phyloP scores from a whole-genome alignment of 2,888 invertebrate species.

The Diarsia mendica region DNA sequence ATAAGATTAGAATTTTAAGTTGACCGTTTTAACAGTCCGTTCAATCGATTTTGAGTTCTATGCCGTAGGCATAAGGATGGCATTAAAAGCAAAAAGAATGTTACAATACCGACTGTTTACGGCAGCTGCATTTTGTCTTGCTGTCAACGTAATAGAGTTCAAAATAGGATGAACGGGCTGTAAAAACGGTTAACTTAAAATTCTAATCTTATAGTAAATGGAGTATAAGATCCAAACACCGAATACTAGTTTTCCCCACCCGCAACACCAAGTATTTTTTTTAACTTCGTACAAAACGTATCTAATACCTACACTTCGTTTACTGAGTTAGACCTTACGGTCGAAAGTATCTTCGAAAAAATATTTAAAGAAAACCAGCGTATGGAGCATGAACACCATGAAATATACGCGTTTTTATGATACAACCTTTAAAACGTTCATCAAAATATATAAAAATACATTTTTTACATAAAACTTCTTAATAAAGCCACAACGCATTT shows the following conservation, averaged over 20 bases:
- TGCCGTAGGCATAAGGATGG: too few species aligned
- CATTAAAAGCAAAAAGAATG: too few species aligned
- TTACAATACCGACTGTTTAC: too few species aligned
- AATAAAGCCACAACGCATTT: neutral
- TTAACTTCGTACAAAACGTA: constrained; percentile 10
- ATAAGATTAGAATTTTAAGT: too few species aligned
- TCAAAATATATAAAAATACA: constrained; percentile 36
- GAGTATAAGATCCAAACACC: neutral
- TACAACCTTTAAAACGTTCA: constrained; percentile 39
- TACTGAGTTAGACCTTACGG: neutral
- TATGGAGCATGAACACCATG: constrained; percentile 3
- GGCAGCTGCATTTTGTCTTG: too few species aligned
- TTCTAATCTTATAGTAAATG: too few species aligned
- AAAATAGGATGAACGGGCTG: too few species aligned
- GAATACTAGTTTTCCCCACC: neutral
- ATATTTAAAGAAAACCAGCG: constrained; percentile 6
- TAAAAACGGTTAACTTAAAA: too few species aligned
- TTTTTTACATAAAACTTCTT: constrained; percentile 20
- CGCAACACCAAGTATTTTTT: neutral
- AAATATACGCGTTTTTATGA: constrained; percentile 11
- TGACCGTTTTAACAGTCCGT: too few species aligned
- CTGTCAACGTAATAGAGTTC: too few species aligned
- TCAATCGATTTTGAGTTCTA: too few species aligned
- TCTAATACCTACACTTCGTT: constrained; percentile 1
- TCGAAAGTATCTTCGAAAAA: constrained; percentile 9